Evolutionary conservation across 64 coral and sea anemone genomes (phyloP), one percentile per base, ranked within the genome.

Genomic region (Platygyra sinensis): DNA sequence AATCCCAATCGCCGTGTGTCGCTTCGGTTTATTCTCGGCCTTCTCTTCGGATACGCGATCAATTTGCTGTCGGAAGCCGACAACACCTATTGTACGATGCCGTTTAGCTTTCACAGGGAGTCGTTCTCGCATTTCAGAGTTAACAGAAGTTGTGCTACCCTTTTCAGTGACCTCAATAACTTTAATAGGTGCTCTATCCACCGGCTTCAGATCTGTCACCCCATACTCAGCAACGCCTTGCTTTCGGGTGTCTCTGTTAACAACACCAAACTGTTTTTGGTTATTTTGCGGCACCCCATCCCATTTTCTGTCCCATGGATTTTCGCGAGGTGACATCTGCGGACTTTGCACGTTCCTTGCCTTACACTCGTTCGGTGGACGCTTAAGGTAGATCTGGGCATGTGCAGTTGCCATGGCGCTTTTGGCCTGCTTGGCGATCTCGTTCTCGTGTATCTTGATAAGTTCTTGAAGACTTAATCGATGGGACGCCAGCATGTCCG

Each of bases 401-500:
- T 94, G 87, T 24, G 87, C 88, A 4, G 77, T 89, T 60, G 95
- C 67, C 65, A 87, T 90, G 13, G 95, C 95, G 31, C 95, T 94
- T 20, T 76, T 86, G 5, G 95, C 84, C 33, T 97, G 95, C 27
- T 65, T 91, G 30, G 95, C 95, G 63, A 97, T 97, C 90, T 82
- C 76, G 46, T 97, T 83, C 60, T 97, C 95, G 22, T 97, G 95
- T 20, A 97, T 72, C 19, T 86, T 76, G n/a, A 97, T 97, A 54
- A 97, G 92, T 81, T 97, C 95, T 61, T 97, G 95, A 54, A 97
- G 88, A 76, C 95, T 97, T 72, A 97, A 78, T n/a, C 95, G 78
- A 79, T 97, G 91, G n/a, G 91, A 94, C 52, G 90, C 80, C 69
- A 93, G 80, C 73, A 90, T 64, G 79, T 90, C 61, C 81, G 73